A percentile compares a stretch with the other conserved stretches of the same genome.
phyloP scores from a whole-genome alignment of 2,888 invertebrate species.

The Cosmorhoe ocellata region DNA sequence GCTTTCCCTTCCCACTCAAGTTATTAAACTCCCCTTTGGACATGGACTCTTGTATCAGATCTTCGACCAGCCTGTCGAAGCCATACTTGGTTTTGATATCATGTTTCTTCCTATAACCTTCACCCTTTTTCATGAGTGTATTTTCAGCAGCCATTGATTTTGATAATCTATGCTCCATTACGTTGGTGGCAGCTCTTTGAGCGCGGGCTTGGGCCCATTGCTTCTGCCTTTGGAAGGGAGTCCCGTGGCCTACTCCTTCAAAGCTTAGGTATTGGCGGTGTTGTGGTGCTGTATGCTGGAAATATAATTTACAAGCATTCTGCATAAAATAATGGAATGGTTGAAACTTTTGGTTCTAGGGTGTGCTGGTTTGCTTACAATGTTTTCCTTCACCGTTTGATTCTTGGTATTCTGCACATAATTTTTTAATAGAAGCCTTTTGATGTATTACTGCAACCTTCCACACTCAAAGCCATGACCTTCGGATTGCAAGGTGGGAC shows the following conservation, averaged over 20 bases:
- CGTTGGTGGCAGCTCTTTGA: conserved; percentile 85
- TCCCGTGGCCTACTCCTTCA: conserved; percentile 91
- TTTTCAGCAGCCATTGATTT: conserved; percentile 85
- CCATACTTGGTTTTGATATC: conserved; percentile 92
- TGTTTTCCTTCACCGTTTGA: too few species aligned
- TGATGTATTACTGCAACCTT: too few species aligned
- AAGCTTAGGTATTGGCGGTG: conserved; percentile 92
- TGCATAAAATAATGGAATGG: too few species aligned
- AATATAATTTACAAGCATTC: neutral
- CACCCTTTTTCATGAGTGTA: conserved; percentile 85
- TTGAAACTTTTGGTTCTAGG: too few species aligned
- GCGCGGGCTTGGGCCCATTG: conserved; percentile 88
- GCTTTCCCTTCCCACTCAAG: conserved; percentile 91
- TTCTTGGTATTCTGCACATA: too few species aligned
- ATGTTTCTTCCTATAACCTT: conserved; percentile 81
- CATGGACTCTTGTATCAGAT: conserved; percentile 95
- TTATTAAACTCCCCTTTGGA: conserved; percentile 94
- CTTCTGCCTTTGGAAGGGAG: conserved; percentile 89
- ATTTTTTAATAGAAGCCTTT: too few species aligned
- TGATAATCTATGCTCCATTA: conserved; percentile 84
- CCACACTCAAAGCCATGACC: too few species aligned
- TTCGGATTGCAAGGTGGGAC: too few species aligned
- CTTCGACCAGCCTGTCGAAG: conserved; percentile 94
- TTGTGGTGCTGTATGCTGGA: conserved; percentile 92
- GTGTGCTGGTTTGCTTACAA: too few species aligned